phyloP scores from a whole-genome alignment of 2,888 invertebrate species.

The Xestoiulus laeticollis region DNA sequence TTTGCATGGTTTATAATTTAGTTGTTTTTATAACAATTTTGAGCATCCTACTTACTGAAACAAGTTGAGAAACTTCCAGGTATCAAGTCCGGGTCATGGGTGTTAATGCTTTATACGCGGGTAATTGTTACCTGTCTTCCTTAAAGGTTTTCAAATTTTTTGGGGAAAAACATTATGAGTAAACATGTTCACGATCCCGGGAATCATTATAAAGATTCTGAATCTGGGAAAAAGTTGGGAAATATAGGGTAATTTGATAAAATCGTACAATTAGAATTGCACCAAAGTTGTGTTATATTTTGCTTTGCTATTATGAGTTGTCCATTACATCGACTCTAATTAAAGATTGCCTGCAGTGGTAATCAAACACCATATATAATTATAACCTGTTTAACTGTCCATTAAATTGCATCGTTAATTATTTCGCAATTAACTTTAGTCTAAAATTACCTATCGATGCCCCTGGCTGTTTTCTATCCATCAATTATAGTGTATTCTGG shows the following conservation, averaged over 20 bases:
- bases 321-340: too few relatives aligned
- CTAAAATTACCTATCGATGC: too few relatives aligned
- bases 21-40: background rate
- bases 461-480: too few relatives aligned
- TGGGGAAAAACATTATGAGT: background rate
- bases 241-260: background rate
- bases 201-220: background rate
- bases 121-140: slow-evolving; percentile 40
- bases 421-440: too few relatives aligned
- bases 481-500: too few relatives aligned
- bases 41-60: slow-evolving; percentile 30
- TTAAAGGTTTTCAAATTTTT: background rate
- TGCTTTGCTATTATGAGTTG: too few relatives aligned
- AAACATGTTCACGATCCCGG: background rate
- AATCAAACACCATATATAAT: too few relatives aligned
- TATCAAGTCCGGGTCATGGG: slow-evolving; percentile 39
- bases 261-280: too few relatives aligned
- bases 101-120: background rate
- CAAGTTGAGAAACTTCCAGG: slow-evolving; percentile 30
- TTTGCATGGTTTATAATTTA: background rate
- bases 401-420: too few relatives aligned
- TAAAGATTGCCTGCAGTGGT: too few relatives aligned
- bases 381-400: too few relatives aligned
- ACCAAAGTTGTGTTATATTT: too few relatives aligned
- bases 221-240: background rate